phyloP scores from a whole-genome alignment of 1,140 invertebrate genomes.

The Elymnias hypermnestra region DNA sequence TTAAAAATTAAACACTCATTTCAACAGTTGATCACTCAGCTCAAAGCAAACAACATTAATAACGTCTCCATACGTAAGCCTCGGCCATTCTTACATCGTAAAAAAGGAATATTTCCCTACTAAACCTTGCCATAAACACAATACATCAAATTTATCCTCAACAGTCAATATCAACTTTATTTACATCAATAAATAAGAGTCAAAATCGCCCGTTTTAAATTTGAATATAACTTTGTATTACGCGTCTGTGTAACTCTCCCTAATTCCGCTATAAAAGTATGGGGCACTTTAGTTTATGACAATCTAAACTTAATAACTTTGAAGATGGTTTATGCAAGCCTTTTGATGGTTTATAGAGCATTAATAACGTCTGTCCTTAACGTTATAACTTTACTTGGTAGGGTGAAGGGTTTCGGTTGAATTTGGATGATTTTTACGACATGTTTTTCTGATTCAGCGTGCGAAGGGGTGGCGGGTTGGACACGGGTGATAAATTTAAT shows the following conservation, averaged over 20 bases:
- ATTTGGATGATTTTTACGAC: constrained; percentile 13
- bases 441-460: constrained; percentile 1
- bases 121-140: constrained; percentile 65
- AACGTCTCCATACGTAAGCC: constrained; percentile 57
- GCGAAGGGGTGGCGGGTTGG: neutral
- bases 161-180: constrained; percentile 17
- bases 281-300: constrained; percentile 65
- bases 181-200: constrained; percentile 14
- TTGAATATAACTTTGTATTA: constrained; percentile 16
- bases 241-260: constrained; percentile 43
- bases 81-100: constrained; percentile 60
- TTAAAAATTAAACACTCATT: constrained; percentile 4
- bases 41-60: constrained; percentile 59
- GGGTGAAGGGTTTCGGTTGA: constrained; percentile 12
- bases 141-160: constrained; percentile 26
- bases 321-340: constrained; percentile 40
- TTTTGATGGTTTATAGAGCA: constrained; percentile 43
- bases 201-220: constrained; percentile 16
- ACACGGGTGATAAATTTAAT: too few relatives aligned
- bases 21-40: constrained; percentile 25
- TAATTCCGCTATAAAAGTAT: constrained; percentile 67
- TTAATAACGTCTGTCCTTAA: constrained; percentile 34
- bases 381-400: constrained; percentile 22
- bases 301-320: constrained; percentile 70
- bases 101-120: constrained; percentile 69